A percentile compares a stretch with the other conserved stretches of the same genome.
Conservation (phyloP, 2,888 invertebrate species). For the Fragum fragum region DNA sequence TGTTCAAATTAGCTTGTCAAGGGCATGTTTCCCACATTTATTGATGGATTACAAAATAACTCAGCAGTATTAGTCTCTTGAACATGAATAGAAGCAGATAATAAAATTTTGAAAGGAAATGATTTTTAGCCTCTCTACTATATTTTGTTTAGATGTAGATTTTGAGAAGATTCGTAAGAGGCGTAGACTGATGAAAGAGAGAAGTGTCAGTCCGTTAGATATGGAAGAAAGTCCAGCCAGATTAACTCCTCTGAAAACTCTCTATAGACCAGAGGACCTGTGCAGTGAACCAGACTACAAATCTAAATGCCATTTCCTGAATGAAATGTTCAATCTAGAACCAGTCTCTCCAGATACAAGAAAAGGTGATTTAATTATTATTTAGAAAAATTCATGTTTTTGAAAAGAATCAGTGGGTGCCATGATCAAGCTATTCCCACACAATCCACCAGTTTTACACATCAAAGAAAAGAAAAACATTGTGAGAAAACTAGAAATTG, state of each 20-base stretch:
- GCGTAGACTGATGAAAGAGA: slow-evolving; percentile 77
- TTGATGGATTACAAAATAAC: too few relatives aligned
- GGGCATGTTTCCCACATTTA: too few relatives aligned
- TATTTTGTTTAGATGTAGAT: slow-evolving; percentile 75
- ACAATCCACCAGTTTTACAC: too few relatives aligned
- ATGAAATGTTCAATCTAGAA: slow-evolving; percentile 71
- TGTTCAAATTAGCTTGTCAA: too few relatives aligned
- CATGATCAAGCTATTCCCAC: too few relatives aligned
- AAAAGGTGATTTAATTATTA: slow-evolving; percentile 26
- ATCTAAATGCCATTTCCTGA: slow-evolving; percentile 79
- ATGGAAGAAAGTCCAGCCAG: slow-evolving; percentile 62
- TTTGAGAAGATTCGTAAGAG: slow-evolving; percentile 78
- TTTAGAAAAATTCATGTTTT: too few relatives aligned
- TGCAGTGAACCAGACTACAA: slow-evolving; percentile 78
- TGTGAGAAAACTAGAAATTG: slow-evolving; percentile 11
- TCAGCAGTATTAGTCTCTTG: too few relatives aligned
- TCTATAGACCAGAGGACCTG: slow-evolving; percentile 69
- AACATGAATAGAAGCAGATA: too few relatives aligned
- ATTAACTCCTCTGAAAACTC: slow-evolving; percentile 53
- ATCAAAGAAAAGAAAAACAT: slow-evolving; percentile 1
- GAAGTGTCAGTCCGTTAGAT: slow-evolving; percentile 79
- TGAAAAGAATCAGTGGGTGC: too few relatives aligned
- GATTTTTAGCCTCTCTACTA: too few relatives aligned
- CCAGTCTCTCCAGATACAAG: slow-evolving; percentile 72
- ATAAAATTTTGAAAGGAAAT: too few relatives aligned